Conservation (phyloP, 2,113 vertebrate genomes). For the Rousettus leschenaultii region DNA sequence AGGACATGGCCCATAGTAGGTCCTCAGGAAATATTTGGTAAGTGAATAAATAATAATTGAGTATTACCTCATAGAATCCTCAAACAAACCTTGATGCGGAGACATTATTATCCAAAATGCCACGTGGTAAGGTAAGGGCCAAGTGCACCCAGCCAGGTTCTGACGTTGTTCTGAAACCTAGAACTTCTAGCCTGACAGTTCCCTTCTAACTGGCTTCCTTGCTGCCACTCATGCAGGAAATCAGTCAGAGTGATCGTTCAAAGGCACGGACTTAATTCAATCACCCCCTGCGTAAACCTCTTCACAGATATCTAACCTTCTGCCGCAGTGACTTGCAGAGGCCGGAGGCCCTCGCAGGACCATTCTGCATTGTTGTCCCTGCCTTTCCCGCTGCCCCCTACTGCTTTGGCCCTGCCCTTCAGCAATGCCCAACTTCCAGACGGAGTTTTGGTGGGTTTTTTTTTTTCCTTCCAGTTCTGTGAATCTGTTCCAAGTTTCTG, state of each 20-base stretch:
- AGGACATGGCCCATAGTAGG: background rate
- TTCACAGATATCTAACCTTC: background rate
- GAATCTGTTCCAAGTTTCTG: slow-evolving; percentile 71
- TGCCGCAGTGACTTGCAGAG: background rate
- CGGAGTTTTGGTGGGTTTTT: background rate
- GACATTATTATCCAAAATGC: background rate
- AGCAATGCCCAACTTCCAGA: background rate
- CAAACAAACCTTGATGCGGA: background rate
- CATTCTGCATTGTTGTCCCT: accelerated
- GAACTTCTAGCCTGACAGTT: background rate
- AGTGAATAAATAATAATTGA: background rate
- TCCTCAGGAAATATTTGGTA: background rate
- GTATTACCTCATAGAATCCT: background rate
- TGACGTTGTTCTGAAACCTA: background rate
- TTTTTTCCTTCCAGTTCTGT: background rate
- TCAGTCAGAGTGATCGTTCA: background rate
- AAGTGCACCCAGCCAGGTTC: background rate
- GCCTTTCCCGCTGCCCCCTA: background rate
- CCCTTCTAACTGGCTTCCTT: background rate
- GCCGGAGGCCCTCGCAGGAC: accelerated
- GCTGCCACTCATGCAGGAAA: background rate
- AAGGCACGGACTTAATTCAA: background rate
- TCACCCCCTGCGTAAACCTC: background rate
- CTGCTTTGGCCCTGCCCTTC: background rate
- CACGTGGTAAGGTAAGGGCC: too few species aligned